Conservation (phyloP, 1,140 invertebrate species). For the Trachymyrmex septentrionalis region DNA sequence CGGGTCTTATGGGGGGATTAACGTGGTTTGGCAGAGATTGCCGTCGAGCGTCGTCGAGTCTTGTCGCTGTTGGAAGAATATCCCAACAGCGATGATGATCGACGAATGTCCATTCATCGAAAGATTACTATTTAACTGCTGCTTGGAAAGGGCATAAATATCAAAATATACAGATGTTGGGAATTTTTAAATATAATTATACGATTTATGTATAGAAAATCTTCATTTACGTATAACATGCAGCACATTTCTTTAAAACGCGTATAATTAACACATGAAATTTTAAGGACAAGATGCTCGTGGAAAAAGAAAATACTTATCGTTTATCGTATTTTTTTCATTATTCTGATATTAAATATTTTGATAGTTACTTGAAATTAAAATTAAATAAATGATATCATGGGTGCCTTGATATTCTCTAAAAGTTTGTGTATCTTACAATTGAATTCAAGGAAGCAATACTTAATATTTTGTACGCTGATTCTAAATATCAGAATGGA, state of each 20-base stretch:
- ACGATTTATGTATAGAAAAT: not conserved
- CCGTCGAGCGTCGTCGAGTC: slow-evolving; percentile 52
- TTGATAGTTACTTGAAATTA: not conserved
- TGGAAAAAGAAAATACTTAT: not conserved
- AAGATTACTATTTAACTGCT: slow-evolving; percentile 26
- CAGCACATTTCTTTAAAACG: not conserved
- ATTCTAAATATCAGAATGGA: not conserved
- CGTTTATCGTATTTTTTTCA: not conserved
- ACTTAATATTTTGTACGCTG: not conserved
- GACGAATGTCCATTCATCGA: slow-evolving; percentile 9
- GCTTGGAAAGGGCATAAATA: not conserved
- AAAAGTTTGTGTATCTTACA: not conserved
- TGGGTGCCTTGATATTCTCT: not conserved
- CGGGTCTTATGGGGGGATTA: slow-evolving; percentile 73
- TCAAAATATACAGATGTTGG: not conserved
- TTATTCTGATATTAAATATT: not conserved
- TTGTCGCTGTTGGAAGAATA: slow-evolving; percentile 63
- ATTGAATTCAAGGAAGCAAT: not conserved
- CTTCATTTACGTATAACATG: not conserved
- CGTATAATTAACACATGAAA: not conserved
- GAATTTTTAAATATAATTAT: not conserved
- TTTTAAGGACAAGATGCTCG: not conserved
- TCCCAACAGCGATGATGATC: slow-evolving; percentile 27
- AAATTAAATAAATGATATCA: not conserved
- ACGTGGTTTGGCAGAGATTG: slow-evolving; percentile 72